phyloP scores from a whole-genome alignment of 35 echinoderm and acorn worm species.

The Heliocidaris tuberculata region DNA sequence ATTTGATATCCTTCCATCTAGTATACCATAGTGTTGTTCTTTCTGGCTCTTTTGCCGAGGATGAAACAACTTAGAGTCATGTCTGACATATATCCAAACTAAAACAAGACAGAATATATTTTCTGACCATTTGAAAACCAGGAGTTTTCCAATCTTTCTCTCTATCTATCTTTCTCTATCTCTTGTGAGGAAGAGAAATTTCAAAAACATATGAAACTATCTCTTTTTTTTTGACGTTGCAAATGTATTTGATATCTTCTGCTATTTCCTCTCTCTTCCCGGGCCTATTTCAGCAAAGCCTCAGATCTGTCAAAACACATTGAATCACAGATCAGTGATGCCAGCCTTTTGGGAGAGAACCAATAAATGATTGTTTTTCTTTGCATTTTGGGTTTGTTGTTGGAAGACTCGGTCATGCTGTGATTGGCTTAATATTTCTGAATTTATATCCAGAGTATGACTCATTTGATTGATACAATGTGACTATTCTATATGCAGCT shows the following conservation, averaged over 20 bases:
- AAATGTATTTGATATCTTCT: not conserved
- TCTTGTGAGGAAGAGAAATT: not conserved
- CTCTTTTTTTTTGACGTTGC: not conserved
- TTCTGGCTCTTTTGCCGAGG: not conserved
- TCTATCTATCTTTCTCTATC: not conserved
- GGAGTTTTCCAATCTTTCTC: not conserved
- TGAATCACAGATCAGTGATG: constrained; percentile 14
- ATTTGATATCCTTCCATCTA: too few relatives aligned
- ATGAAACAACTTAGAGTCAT: not conserved
- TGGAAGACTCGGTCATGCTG: not conserved
- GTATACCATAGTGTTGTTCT: not conserved
- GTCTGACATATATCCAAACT: not conserved
- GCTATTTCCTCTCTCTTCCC: not conserved
- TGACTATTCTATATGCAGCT: not conserved
- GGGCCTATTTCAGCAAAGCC: not conserved
- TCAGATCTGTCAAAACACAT: not conserved
- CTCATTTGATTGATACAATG: not conserved
- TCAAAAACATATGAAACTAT: not conserved
- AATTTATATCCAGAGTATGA: not conserved
- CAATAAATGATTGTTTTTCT: not conserved
- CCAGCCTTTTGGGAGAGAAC: not conserved
- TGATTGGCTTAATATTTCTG: not conserved
- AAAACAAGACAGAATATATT: not conserved
- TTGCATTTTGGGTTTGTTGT: not conserved
- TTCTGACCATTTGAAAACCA: not conserved